Base-by-base conservation (phyloP, 2,888 invertebrate genomes). In the Scaptomyza parva region DNA sequence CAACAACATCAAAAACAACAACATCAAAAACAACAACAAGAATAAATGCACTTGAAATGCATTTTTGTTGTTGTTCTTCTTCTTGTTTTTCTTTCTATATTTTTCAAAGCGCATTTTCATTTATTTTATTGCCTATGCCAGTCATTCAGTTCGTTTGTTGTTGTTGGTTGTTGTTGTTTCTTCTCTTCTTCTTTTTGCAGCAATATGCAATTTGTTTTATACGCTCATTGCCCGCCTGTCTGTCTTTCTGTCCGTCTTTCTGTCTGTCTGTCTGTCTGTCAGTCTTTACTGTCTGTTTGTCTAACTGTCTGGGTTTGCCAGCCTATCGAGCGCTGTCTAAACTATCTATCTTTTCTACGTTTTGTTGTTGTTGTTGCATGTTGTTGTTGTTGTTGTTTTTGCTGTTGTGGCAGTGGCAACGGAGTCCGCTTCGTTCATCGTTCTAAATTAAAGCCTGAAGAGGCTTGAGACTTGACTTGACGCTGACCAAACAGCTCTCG, bases 171-270 rank as follows among this genome's bases (percentile, higher is more conserved):
- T 9, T 52, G 48, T 28, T 62, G 59, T 58, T 57, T 50, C 40
- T 53, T 41, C 44, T 37, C 17, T 60, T 69, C 63, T 70, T 37
- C 17, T 60, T 69, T 65, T 70, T 67, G 77, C 81, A 71, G 61
- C 75, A 71, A 80, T 80, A 78, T 79, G 82, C 81, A 81, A 78
- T 78, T 76, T 79, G 76, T 76, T 78, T 81, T 81, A 81, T 81
- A 81, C 73, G 78, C 78, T 79, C 81, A 81, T 78, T 81, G 81
- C 76, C 70, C 58, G 67, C 57, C 60, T 41, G 67, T 26, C 45
- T 35, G 28, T 26, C 67, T n/a, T 14, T 24, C 57, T 45, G 51
- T 47, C 60, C 33, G 28, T 37, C 60, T 53, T 39, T 26, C 45
- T 39, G 33, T 30, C 68, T 18, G 18, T 30, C 58, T 2, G 35